Conservation (phyloP, 23 tunicate species). For the Phallusia fumigata region DNA sequence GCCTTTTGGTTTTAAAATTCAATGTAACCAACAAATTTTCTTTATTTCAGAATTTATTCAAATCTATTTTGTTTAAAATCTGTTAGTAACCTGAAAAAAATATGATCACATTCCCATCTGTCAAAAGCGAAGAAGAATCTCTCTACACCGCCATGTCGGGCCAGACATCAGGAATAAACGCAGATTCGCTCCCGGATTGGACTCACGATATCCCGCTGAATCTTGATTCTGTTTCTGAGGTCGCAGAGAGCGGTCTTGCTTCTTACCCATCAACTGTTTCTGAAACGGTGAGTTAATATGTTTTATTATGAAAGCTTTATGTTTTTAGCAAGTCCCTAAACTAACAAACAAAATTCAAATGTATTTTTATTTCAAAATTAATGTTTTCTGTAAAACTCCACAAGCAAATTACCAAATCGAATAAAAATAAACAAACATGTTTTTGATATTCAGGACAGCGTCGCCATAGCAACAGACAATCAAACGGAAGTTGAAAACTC, state of each 20-base stretch:
- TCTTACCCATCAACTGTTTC: not conserved
- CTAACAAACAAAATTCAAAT: not conserved
- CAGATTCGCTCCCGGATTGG: not conserved
- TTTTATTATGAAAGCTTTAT: too few species aligned
- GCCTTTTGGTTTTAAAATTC: too few species aligned
- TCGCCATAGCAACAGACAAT: too few species aligned
- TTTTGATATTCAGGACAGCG: not conserved
- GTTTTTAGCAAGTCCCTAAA: not conserved
- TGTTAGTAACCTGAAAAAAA: too few species aligned
- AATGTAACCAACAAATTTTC: too few species aligned
- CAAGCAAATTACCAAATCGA: too few species aligned
- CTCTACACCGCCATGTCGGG: not conserved
- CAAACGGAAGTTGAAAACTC: not conserved
- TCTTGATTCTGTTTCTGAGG: not conserved
- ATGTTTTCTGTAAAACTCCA: too few species aligned
- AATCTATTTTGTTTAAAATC: not conserved
- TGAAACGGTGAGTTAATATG: not conserved
- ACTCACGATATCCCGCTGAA: not conserved
- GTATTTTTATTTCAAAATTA: too few species aligned
- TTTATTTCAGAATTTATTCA: not conserved
- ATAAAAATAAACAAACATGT: not conserved
- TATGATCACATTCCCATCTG: not conserved
- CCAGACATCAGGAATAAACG: not conserved
- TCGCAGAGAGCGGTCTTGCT: not conserved
- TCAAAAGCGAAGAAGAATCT: not conserved